phyloP scores from a whole-genome alignment of 1,140 invertebrate genomes.

The Cyrtorhinus lividipennis region DNA sequence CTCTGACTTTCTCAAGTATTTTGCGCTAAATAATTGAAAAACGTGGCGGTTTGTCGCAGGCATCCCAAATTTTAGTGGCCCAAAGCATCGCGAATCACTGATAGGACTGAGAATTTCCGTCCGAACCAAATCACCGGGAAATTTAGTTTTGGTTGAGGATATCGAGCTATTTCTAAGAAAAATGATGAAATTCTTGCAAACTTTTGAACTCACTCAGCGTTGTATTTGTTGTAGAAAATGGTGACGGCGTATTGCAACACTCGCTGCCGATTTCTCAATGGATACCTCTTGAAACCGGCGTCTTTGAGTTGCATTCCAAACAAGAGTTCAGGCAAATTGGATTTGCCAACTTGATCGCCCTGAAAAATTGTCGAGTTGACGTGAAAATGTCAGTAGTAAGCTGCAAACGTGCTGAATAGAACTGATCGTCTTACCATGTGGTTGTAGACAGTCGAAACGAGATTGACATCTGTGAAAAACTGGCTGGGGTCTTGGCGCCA shows the following conservation, averaged over 20 bases:
- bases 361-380: not conserved
- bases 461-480: slow-evolving; percentile 59
- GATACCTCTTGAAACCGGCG: slow-evolving; percentile 76
- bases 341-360: slow-evolving; percentile 56
- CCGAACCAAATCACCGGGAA: too few species aligned
- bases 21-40: too few species aligned
- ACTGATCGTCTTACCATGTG: slow-evolving; percentile 64
- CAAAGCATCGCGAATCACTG: too few species aligned
- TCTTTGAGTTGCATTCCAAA: slow-evolving; percentile 83
- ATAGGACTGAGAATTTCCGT: too few species aligned
- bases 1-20: too few species aligned
- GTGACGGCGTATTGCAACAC: slow-evolving; percentile 83
- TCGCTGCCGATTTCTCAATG: slow-evolving; percentile 60
- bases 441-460: slow-evolving; percentile 63
- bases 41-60: too few species aligned
- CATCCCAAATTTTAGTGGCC: too few species aligned
- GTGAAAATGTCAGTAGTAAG: too few species aligned
- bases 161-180: too few species aligned
- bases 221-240: slow-evolving; percentile 65
- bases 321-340: slow-evolving; percentile 72
- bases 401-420: too few species aligned
- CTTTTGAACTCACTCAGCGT: slow-evolving; percentile 48
- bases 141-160: too few species aligned
- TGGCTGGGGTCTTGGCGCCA: slow-evolving; percentile 71
- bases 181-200: too few species aligned